Base-by-base conservation (phyloP, 2,797 vertebrate genomes). In the Sus cebifrons region DNA sequence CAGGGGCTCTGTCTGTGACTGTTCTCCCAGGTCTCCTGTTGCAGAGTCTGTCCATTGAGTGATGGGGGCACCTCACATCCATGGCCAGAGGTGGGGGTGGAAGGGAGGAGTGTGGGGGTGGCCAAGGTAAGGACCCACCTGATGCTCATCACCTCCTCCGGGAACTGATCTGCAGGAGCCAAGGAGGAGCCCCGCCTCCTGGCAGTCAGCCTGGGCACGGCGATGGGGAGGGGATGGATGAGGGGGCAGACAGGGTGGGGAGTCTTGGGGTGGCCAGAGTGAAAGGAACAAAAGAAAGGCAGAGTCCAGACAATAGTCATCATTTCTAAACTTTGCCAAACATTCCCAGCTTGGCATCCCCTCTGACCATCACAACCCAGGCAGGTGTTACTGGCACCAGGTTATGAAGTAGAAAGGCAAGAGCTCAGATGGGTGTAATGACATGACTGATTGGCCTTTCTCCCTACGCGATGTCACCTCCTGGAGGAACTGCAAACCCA, bases 151-250 rank as follows among this genome's bases (percentile, higher is more conserved):
- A 20, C 1, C 23, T n/a, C 21, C 74, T 86, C 54, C 54, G 25
- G 74, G 29, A 54, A 16, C 18, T 90, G 67, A 64, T 23, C 17
- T 81, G 62, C n/a, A 86, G 77, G 49, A 71, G n/a, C 58, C 2
- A 1, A 74, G 60, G 54, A 74, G 60, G 54, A 70, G 25, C 21
- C 21, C 25, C 0, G 1, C 77, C 44, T 44, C 16, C 27, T 16
- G 62, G 58, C 27, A 27, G 21, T 21, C 79, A 62, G 21, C 54
- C 29, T 60, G n/a, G 49, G 23, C 14, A 20, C 68, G 44, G 44
- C 44, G 6, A 10, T 7, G 27, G 0, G 0, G 32, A 12, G 2
- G 12, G 29, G 65, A 1, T 1, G 17, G 15, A 13, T 5, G 68
- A 65, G 81, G 56, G 65, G 85, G 58, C 49, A 96, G 65, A 75